Evolutionary conservation across 2,113 vertebrate species (phyloP).

Genomic region (Eupsittula cactorum): DNA sequence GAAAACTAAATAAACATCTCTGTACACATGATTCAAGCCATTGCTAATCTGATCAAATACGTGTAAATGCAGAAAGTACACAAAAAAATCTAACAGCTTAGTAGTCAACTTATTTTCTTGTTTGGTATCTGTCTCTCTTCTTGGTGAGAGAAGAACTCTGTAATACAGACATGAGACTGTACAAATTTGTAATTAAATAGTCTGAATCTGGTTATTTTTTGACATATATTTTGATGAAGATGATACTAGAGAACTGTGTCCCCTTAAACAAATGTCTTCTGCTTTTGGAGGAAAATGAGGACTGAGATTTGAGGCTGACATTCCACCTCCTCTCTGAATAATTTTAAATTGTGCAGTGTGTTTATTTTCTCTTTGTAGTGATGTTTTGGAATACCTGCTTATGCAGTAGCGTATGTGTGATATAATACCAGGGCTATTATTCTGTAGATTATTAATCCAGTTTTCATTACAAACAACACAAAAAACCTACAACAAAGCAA

Average conservation of each 20-base stretch:
- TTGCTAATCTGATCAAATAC: background rate
- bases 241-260: background rate
- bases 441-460: conserved; percentile 32
- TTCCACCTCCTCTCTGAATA: background rate
- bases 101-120: background rate
- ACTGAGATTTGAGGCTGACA: background rate
- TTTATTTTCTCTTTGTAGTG: conserved; percentile 5
- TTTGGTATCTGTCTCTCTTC: background rate
- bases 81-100: background rate
- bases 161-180: rapidly evolving
- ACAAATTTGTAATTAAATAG: background rate
- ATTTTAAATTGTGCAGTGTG: background rate
- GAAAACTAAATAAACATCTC: background rate
- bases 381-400: conserved; percentile 12
- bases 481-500: background rate
- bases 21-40: rapidly evolving
- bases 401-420: background rate
- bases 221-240: background rate
- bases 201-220: background rate
- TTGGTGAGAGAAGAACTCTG: background rate
- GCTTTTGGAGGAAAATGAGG: background rate
- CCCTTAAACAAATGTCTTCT: background rate
- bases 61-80: background rate
- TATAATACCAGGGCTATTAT: background rate
- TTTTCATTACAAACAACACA: background rate